A percentile compares a stretch with the other conserved stretches of the same genome.
These are phyloP conservation scores for Atopsyche davidsoni DNA, from an alignment of 1,140 invertebrate species.

Conservation along the genomic window DNA sequence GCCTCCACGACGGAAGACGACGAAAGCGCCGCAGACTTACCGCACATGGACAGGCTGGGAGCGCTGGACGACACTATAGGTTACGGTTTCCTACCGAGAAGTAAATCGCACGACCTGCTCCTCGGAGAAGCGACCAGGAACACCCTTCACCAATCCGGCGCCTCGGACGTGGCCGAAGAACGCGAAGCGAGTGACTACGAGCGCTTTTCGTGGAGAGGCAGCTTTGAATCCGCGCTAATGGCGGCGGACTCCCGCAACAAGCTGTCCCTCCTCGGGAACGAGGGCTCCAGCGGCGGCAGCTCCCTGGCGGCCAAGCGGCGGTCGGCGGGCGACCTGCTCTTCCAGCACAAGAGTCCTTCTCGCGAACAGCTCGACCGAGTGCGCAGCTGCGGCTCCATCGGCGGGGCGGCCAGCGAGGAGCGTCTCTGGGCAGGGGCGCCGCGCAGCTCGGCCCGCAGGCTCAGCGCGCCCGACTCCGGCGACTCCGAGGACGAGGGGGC, in stretches of 20 bases:
- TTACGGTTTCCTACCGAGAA: slow-evolving; percentile 53
- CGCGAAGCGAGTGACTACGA: slow-evolving; percentile 81
- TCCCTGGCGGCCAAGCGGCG: slow-evolving; percentile 66
- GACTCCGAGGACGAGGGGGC: slow-evolving; percentile 53
- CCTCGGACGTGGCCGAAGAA: slow-evolving; percentile 55
- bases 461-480: slow-evolving; percentile 64
- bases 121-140: slow-evolving; percentile 51
- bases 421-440: slow-evolving; percentile 43
- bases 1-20: slow-evolving; percentile 76
- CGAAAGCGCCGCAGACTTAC: slow-evolving; percentile 58
- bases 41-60: slow-evolving; percentile 29
- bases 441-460: slow-evolving; percentile 50
- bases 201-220: slow-evolving; percentile 81
- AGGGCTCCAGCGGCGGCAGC: slow-evolving; percentile 57
- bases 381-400: slow-evolving; percentile 74
- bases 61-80: slow-evolving; percentile 23
- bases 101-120: slow-evolving; percentile 72
- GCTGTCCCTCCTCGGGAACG: slow-evolving; percentile 62
- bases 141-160: slow-evolving; percentile 40
- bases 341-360: slow-evolving; percentile 68
- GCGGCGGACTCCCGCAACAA: slow-evolving; percentile 74
- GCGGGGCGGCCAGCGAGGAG: slow-evolving; percentile 56
- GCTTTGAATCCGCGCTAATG: slow-evolving; percentile 81
- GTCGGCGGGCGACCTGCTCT: slow-evolving; percentile 71
- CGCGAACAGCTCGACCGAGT: slow-evolving; percentile 68